These are phyloP conservation scores for Stenodera caucasica DNA, from an alignment of 2,888 invertebrate genomes.

Conservation along the genomic window DNA sequence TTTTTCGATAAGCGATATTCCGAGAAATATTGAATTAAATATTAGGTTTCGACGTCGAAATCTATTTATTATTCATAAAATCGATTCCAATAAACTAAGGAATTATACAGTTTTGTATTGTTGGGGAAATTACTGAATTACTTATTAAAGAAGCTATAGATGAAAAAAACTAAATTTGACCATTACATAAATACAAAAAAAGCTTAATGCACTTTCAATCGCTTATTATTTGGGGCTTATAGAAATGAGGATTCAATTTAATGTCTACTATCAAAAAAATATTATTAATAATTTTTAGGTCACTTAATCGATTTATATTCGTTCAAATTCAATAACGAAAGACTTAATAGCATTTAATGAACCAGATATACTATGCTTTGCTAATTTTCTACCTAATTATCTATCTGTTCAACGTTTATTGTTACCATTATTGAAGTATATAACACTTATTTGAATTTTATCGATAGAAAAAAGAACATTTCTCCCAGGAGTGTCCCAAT, in stretches of 20 bases:
- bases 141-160: background rate
- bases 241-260: no score
- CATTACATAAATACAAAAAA: no score
- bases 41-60: slow-evolving; percentile 2
- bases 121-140: background rate
- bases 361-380: no score
- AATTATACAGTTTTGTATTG: slow-evolving; percentile 5
- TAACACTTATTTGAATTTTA: background rate
- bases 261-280: no score
- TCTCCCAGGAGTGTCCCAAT: no score
- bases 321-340: no score
- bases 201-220: no score
- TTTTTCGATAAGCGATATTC: slow-evolving; percentile 12
- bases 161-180: background rate
- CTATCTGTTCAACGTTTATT: background rate
- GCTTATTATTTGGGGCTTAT: no score
- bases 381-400: background rate
- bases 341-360: background rate
- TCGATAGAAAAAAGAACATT: no score
- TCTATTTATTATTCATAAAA: slow-evolving; percentile 9
- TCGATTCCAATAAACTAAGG: slow-evolving; percentile 11
- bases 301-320: no score
- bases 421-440: background rate
- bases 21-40: slow-evolving; percentile 12
- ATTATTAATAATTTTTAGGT: no score